These are phyloP conservation scores for Drymonia ruficornis DNA, from an alignment of 2,888 invertebrate genomes.

Conservation along the genomic window DNA sequence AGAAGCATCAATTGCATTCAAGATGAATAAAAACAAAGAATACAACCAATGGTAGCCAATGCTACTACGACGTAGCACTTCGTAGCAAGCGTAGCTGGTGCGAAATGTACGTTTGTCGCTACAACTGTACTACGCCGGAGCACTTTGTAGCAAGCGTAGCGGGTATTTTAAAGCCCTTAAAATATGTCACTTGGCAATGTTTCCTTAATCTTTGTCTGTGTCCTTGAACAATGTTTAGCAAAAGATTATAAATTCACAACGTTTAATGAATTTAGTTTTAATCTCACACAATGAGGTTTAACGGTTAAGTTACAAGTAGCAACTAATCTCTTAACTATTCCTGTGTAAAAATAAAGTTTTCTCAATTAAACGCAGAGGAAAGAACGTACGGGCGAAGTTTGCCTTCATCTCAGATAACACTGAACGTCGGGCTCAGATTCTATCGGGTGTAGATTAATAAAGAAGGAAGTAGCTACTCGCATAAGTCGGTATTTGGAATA, in stretches of 20 bases:
- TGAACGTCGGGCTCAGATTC: constrained; percentile 64
- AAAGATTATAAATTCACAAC: background rate
- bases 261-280: constrained; percentile 5
- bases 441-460: constrained; percentile 70
- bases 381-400: constrained; percentile 70
- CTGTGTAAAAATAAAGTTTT: constrained; percentile 66
- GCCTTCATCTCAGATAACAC: constrained; percentile 72
- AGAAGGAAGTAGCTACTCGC: constrained; percentile 53
- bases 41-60: background rate
- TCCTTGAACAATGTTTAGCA: background rate
- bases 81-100: too few species aligned
- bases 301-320: constrained; percentile 17
- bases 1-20: too few species aligned
- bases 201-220: too few species aligned
- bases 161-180: too few species aligned
- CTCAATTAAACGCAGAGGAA: constrained; percentile 69
- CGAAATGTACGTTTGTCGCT: too few species aligned
- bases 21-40: background rate
- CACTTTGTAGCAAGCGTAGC: too few species aligned
- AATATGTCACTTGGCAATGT: too few species aligned
- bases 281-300: constrained; percentile 7
- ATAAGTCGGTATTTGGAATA: too few species aligned
- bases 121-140: too few species aligned
- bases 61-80: constrained; percentile 3
- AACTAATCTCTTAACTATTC: constrained; percentile 60